Evolutionary conservation across 1,140 invertebrate genomes (phyloP).

Genomic region (Bombus terrestris): DNA sequence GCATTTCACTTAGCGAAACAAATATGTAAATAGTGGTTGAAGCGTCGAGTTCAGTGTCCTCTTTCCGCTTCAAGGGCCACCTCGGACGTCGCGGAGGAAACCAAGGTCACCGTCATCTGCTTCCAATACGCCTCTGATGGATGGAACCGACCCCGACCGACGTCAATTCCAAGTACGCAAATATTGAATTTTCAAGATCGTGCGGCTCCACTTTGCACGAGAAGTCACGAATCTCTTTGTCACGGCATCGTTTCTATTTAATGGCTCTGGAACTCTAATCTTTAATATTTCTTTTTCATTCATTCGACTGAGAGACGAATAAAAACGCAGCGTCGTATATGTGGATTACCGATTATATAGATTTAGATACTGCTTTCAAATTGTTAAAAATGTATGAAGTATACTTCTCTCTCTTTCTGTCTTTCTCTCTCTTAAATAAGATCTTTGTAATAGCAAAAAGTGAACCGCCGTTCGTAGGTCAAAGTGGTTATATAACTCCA

Average conservation of each 20-base stretch:
- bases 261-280: background rate
- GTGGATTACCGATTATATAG: no score
- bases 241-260: no score
- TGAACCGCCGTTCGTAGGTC: no score
- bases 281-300: no score
- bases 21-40: slow-evolving; percentile 70
- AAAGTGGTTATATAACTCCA: no score
- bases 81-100: slow-evolving; percentile 52
- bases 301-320: no score
- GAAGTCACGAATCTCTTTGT: slow-evolving; percentile 30
- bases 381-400: no score
- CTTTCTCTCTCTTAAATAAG: no score
- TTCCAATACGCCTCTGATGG: slow-evolving; percentile 50
- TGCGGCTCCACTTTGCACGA: slow-evolving; percentile 12
- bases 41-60: slow-evolving; percentile 59
- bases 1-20: slow-evolving; percentile 74
- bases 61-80: slow-evolving; percentile 36
- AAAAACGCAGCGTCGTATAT: no score
- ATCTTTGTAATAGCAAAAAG: no score
- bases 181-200: slow-evolving; percentile 58
- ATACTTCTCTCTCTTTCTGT: no score
- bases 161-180: slow-evolving; percentile 55
- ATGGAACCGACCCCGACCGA: slow-evolving; percentile 31
- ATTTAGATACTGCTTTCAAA: no score
- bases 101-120: slow-evolving; percentile 56